These are phyloP conservation scores for Furcifer pardalis DNA, from an alignment of 2,797 vertebrate genomes.

Conservation along the genomic window DNA sequence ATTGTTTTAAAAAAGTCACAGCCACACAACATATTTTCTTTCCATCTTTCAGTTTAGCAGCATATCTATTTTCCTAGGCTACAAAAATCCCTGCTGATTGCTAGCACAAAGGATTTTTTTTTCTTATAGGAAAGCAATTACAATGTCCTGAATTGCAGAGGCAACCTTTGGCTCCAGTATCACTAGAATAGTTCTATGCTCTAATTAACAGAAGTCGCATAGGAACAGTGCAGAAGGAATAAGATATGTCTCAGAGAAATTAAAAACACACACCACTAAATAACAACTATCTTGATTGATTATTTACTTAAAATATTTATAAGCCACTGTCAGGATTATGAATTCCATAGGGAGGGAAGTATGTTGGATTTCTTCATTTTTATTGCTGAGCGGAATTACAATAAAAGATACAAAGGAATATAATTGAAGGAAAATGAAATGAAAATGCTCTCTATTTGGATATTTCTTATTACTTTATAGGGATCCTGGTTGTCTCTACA, in stretches of 20 bases:
- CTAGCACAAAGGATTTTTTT: constrained; percentile 18
- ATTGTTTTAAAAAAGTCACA: not conserved
- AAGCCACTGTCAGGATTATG: too few relatives aligned
- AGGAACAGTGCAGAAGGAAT: not conserved
- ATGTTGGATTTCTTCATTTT: too few relatives aligned
- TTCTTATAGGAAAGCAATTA: constrained; percentile 29
- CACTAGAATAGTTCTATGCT: not conserved
- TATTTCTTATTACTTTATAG: too few relatives aligned
- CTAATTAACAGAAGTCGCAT: constrained; percentile 1
- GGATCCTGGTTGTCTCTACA: too few relatives aligned
- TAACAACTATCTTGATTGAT: not conserved
- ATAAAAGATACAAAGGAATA: too few relatives aligned
- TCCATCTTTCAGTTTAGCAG: not conserved
- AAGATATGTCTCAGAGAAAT: not conserved
- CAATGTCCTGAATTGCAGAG: constrained; percentile 24
- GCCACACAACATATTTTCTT: not conserved
- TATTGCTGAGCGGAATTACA: too few relatives aligned
- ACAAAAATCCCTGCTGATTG: not conserved
- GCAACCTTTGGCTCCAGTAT: not conserved
- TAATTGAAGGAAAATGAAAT: too few relatives aligned
- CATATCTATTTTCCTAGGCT: not conserved
- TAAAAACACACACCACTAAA: not conserved
- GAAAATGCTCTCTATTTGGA: too few relatives aligned
- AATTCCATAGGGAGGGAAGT: too few relatives aligned
- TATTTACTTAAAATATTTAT: not conserved